phyloP scores from a whole-genome alignment of 1,140 invertebrate genomes.

The Drosophila murphyi region DNA sequence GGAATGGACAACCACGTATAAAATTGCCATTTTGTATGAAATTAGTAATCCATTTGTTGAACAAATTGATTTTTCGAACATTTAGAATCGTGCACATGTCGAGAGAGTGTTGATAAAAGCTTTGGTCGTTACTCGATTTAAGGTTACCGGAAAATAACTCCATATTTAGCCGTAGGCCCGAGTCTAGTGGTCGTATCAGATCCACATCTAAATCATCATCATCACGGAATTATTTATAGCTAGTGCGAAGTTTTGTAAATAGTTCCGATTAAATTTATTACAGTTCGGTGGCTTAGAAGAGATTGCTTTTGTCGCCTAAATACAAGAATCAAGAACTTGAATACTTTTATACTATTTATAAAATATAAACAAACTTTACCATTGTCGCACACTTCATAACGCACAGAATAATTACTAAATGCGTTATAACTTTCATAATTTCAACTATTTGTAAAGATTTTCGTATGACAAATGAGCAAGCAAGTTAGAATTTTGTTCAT shows the following conservation, averaged over 20 bases:
- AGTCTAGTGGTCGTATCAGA: conserved; percentile 24
- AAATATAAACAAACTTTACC: neutral
- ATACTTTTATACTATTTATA: neutral
- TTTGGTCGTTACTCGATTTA: conserved; percentile 46
- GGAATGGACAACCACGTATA: conserved; percentile 38
- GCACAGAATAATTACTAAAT: neutral
- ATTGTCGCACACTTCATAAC: neutral
- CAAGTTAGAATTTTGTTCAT: neutral
- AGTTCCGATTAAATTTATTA: conserved; percentile 41
- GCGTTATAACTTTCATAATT: neutral
- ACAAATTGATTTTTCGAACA: conserved; percentile 42
- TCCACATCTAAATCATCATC: conserved; percentile 33
- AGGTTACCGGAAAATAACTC: conserved; percentile 51
- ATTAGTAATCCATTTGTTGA: conserved; percentile 51
- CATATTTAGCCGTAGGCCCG: conserved; percentile 45
- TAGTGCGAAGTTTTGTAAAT: conserved; percentile 49
- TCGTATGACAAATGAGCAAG: neutral
- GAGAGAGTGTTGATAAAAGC: conserved; percentile 53
- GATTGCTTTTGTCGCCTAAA: conserved; percentile 3
- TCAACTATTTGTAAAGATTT: neutral
- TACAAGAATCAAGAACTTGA: neutral
- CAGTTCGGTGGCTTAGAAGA: conserved; percentile 1
- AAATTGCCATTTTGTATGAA: conserved; percentile 46
- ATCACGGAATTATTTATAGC: conserved; percentile 16
- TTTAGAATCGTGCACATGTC: conserved; percentile 58